Base-by-base conservation (phyloP, 2,888 invertebrate species). In the Ornithoptera priamus region DNA sequence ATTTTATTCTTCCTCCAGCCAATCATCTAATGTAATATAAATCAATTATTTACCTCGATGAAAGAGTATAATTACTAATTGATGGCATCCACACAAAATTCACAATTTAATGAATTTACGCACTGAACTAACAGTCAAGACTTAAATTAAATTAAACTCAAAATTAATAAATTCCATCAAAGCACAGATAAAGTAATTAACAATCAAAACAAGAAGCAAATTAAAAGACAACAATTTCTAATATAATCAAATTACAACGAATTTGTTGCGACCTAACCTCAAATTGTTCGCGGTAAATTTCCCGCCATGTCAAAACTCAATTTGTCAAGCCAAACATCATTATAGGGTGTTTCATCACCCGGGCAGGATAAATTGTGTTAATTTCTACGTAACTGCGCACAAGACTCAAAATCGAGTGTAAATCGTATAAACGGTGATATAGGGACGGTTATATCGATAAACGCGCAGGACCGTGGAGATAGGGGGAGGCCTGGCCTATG, bases 271-370 rank as follows among this genome's bases (percentile, higher is more conserved):
- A 72, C 74, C 77, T 77, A 78, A 80, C 77, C 81, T 81, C 82
- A 86, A 87, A 84, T 80, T 79, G 72, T 82, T 79, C 81, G 82
- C 82, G 81, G 81, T 74, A 81, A 83, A 84, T 81, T 85, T 88
- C 84, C 84, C 87, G 87, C 88, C 82, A 85, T 88, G 91, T 91
- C 91, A 90, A 89, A 92, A 92, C 88, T 88, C 89, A 92, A 92
- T 92, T 92, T 92, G 90, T 90, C 87, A 89, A 88, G 81, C 86
- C 88, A 92, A 91, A 90, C 86, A 90, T 81, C 82, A 81, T 85
- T 87, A 88, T 88, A 83, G 85, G 81, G 78, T 78, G 80, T 77
- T 71, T 69, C 69, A 68, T 62, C 71, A 69, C 39, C 68, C 67
- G 67, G 72, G 73, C 71, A 71, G 72, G 67, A 68, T 76, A 75